phyloP scores from a whole-genome alignment of 2,888 invertebrate genomes.

The Gasteruption jaculator region DNA sequence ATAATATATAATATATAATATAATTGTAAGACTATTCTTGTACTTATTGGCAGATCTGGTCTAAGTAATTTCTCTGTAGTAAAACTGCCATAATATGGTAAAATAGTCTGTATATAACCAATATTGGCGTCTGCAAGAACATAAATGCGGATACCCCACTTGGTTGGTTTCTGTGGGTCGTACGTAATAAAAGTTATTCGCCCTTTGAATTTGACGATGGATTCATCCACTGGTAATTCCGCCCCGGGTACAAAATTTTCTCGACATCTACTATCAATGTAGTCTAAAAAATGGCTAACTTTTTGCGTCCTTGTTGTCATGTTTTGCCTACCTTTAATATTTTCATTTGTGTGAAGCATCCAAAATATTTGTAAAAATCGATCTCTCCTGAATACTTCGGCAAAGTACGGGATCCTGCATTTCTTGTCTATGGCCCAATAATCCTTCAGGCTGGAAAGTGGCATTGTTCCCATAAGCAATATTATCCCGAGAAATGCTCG shows the following conservation, averaged over 20 bases:
- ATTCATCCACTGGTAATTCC: conserved; percentile 24
- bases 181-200: conserved; percentile 23
- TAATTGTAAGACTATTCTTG: conserved; percentile 18
- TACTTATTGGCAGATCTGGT: conserved; percentile 13
- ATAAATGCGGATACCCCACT: conserved; percentile 17
- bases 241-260: conserved; percentile 17
- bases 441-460: conserved; percentile 17
- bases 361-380: conserved; percentile 18
- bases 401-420: conserved; percentile 17
- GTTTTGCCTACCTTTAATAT: conserved; percentile 8
- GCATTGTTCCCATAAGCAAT: conserved; percentile 19
- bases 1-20: no score
- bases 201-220: conserved; percentile 27
- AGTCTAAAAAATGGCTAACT: conserved; percentile 17
- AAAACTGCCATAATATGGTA: conserved; percentile 18
- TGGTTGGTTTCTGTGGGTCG: conserved; percentile 24
- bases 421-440: conserved; percentile 17
- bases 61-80: conserved; percentile 16
- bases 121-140: conserved; percentile 15
- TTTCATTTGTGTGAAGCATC: conserved; percentile 14
- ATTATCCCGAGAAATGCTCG: conserved; percentile 18
- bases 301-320: conserved; percentile 15
- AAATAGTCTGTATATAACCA: conserved; percentile 15
- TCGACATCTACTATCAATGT: conserved; percentile 14
- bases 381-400: conserved; percentile 18